Base-by-base conservation (phyloP, 2,888 invertebrate species). In the Tiliacea citrago region DNA sequence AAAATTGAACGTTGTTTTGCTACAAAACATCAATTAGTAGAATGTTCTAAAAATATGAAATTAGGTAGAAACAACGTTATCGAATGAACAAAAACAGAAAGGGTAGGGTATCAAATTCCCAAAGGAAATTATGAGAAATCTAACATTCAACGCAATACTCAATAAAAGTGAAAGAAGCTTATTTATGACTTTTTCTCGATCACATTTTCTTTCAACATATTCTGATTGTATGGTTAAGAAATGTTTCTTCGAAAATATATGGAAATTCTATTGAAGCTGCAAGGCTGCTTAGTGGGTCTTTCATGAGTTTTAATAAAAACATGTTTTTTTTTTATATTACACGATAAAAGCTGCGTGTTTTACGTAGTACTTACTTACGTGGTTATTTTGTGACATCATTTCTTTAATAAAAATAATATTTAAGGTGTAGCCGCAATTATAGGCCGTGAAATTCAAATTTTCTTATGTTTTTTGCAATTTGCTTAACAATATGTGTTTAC, bases 111-210 rank as follows among this genome's bases (percentile, higher is more conserved):
- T 21, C 45, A 49, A 65, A 84, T 73, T 86, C 90, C 88, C 88
- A 53, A 80, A 78, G 88, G 90, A 88, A 90, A 90, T 90, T 84
- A 87, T 81, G 70, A 76, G 71, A 81, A 80, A 78, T 81, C 58
- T 70, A 71, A 77, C 74, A 67, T 75, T 83, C 81, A 60, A 78
- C 78, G 73, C 79, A 82, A 84, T 66, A 73, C 76, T 78, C 80
- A 83, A 85, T 83, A 84, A 79, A 67, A 57, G 49, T 68, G 73
- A 75, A 67, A 82, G 77, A 69, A 73, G 75, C 68, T 76, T 86
- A 79, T 85, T 78, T 82, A 71, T 66, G 58, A 75, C 53, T 68
- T 75, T 85, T 87, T 69, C 18, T 55, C 67, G 63, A 68, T 82
- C 45, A 60, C 61, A 66, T 69, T 77, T 83, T 70, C 69, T 73